These are phyloP conservation scores for Drosophila mercatorum DNA, from an alignment of 2,888 invertebrate species.

Conservation along the genomic window DNA sequence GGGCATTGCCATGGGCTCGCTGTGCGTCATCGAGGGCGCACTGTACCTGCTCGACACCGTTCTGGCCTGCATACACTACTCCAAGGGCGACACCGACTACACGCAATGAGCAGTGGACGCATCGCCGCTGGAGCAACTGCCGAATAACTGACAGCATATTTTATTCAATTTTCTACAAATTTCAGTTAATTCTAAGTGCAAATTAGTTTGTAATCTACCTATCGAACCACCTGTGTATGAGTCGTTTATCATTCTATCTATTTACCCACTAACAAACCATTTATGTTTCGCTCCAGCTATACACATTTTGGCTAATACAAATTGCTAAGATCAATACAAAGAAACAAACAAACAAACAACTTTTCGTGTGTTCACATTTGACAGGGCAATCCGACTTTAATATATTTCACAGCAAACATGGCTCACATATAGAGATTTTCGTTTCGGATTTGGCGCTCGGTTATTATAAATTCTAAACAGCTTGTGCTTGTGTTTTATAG, in stretches of 20 bases:
- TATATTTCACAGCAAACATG: not conserved
- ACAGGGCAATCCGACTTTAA: not conserved
- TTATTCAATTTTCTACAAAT: constrained; percentile 22
- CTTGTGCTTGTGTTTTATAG: constrained; percentile 11
- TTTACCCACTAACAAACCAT: constrained; percentile 21
- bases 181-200: constrained; percentile 69
- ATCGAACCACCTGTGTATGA: constrained; percentile 24
- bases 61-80: constrained; percentile 90
- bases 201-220: constrained; percentile 66
- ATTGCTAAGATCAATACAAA: constrained; percentile 16
- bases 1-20: constrained; percentile 91
- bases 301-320: constrained; percentile 26
- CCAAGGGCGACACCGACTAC: constrained; percentile 86
- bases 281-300: constrained; percentile 13
- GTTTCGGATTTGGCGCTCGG: constrained; percentile 1
- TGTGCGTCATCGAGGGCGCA: constrained; percentile 92
- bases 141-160: constrained; percentile 56
- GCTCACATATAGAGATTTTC: not conserved
- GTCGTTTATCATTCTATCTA: constrained; percentile 26
- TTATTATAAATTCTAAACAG: constrained; percentile 23
- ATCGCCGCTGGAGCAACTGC: constrained; percentile 36
- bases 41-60: constrained; percentile 92
- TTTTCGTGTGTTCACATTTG: not conserved
- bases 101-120: constrained; percentile 44
- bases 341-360: constrained; percentile 6